These are phyloP conservation scores for Hedya salicella DNA, from an alignment of 2,888 invertebrate genomes.

Conservation along the genomic window DNA sequence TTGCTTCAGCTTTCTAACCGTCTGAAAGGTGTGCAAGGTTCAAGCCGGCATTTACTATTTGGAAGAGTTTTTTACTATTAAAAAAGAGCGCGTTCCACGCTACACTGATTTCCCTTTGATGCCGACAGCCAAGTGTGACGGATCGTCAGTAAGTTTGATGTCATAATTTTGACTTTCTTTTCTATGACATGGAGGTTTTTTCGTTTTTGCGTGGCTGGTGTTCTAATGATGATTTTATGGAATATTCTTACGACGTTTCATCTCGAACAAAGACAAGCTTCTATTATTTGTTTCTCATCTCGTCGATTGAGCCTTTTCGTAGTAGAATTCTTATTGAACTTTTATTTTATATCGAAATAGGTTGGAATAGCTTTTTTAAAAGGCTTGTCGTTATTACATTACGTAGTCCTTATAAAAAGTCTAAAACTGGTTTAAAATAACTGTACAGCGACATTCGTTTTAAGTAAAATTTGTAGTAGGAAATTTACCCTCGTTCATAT, in stretches of 20 bases:
- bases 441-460: not conserved
- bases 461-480: not conserved
- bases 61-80: constrained; percentile 48
- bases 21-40: constrained; percentile 49
- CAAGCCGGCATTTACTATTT: constrained; percentile 50
- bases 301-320: not conserved
- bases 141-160: constrained; percentile 54
- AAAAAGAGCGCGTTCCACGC: constrained; percentile 51
- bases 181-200: constrained; percentile 41
- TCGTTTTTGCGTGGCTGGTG: constrained; percentile 15
- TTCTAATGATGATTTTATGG: constrained; percentile 35
- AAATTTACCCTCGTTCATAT: not conserved
- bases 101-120: constrained; percentile 60
- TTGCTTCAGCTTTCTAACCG: constrained; percentile 45
- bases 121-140: constrained; percentile 57
- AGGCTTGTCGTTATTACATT: not conserved
- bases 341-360: not conserved
- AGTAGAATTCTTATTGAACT: not conserved
- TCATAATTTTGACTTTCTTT: constrained; percentile 57
- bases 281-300: not conserved
- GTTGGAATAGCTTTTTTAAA: not conserved
- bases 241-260: constrained; percentile 8
- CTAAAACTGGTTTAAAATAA: not conserved
- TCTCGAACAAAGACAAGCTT: constrained; percentile 1
- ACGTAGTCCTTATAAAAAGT: not conserved